These are phyloP conservation scores for Syngnathus acus DNA, from an alignment of 2,797 vertebrate genomes.

Conservation along the genomic window DNA sequence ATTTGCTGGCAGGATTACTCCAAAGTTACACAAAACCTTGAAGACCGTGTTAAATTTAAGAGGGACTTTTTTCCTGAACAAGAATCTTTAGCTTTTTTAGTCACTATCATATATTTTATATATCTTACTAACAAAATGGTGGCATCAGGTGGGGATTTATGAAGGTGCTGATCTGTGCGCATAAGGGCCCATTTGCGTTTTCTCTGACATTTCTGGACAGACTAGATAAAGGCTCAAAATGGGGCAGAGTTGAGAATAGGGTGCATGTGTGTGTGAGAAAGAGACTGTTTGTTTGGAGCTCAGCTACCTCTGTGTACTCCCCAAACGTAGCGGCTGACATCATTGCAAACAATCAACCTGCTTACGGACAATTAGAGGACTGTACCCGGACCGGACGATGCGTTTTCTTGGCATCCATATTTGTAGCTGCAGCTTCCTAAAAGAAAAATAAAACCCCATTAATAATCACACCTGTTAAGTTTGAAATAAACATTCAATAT, in stretches of 20 bases:
- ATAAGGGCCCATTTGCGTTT: conserved; percentile 7
- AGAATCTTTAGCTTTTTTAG: not conserved
- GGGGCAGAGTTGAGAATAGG: conserved; percentile 44
- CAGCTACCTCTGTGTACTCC: conserved; percentile 44
- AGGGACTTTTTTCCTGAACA: not conserved
- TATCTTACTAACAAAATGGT: not conserved
- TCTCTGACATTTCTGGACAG: conserved; percentile 30
- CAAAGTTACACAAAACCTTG: too few relatives aligned
- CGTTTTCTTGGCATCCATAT: conserved; percentile 1
- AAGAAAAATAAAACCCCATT: not conserved
- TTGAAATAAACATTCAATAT: conserved; percentile 1
- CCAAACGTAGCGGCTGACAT: conserved; percentile 34
- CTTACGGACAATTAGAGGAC: conserved; percentile 30
- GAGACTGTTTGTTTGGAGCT: conserved; percentile 43
- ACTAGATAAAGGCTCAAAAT: conserved; percentile 35
- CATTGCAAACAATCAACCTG: conserved; percentile 50
- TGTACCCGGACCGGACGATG: not conserved
- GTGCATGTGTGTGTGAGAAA: conserved; percentile 20
- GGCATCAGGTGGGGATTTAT: not conserved
- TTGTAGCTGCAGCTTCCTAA: not conserved
- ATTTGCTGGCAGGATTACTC: not conserved
- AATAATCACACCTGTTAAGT: conserved; percentile 33
- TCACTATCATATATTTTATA: not conserved
- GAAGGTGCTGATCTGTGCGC: not conserved
- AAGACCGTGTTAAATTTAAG: too few relatives aligned